Conservation (phyloP, 2,888 invertebrate genomes). For the Uloborus plumipes region DNA sequence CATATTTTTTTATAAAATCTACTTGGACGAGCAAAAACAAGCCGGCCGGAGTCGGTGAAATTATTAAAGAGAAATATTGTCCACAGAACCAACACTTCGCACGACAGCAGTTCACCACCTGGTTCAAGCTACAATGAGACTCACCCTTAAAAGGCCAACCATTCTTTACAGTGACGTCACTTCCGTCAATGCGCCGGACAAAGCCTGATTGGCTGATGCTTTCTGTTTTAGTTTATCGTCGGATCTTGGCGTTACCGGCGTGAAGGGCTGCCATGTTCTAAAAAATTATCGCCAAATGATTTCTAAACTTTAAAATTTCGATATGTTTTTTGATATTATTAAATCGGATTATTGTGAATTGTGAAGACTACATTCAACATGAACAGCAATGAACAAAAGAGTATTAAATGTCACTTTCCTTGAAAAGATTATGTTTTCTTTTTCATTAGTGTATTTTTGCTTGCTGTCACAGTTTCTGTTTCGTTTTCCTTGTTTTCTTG, state of each 20-base stretch:
- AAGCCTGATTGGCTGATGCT: constrained; percentile 30
- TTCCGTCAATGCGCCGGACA: constrained; percentile 33
- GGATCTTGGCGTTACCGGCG: constrained; percentile 23
- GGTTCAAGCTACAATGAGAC: constrained; percentile 48
- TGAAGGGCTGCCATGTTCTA: constrained; percentile 14
- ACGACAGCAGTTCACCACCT: constrained; percentile 41
- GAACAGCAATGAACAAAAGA: too few relatives aligned
- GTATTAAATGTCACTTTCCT: too few relatives aligned
- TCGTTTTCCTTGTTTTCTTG: too few relatives aligned
- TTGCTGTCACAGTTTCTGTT: too few relatives aligned
- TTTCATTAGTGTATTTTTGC: too few relatives aligned
- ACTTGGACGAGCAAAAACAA: not conserved
- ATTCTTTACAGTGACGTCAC: constrained; percentile 53
- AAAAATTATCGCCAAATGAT: not conserved
- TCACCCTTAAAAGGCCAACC: constrained; percentile 62
- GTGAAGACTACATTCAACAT: too few relatives aligned
- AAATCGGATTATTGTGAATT: too few relatives aligned
- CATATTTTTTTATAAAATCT: constrained; percentile 24
- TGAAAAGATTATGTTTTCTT: too few relatives aligned
- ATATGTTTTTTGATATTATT: not conserved
- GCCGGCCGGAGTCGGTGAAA: not conserved
- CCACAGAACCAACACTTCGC: not conserved
- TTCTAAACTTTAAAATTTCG: not conserved
- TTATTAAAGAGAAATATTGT: not conserved
- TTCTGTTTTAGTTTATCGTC: constrained; percentile 21